Base-by-base conservation (phyloP, 2,797 vertebrate species). In the Pangasius larnaudii region DNA sequence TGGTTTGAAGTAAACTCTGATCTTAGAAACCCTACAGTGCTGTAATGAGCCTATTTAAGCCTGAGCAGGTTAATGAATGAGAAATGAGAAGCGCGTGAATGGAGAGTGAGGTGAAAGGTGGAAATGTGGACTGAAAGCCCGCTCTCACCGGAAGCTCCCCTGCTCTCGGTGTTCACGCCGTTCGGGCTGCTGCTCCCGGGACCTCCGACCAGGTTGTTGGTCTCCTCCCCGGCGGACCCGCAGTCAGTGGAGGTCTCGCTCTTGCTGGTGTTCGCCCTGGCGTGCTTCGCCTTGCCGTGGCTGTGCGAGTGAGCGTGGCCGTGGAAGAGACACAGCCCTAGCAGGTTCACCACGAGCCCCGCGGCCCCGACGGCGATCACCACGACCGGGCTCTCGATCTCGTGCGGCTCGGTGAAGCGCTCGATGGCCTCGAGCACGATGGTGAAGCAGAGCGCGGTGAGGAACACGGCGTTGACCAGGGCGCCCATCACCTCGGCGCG, bases 401-500 rank as follows among this genome's bases (percentile, higher is more conserved):
- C 97, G 0, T 97, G 96, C 11, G 98, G 97, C 92, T 98, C 97
- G 0, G 97, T 98, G 95, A 99, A 99, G 87, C 98, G 97, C 95
- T 98, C 97, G 86, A 98, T 87, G 88, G 97, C 98, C 95, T 99
- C 98, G 93, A 99, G 96, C 30, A 99, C 94, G 94, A 99, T 98
- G 93, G 98, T 98, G 96, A 99, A 99, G 95, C 98, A 99, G 81
- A 99, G 96, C 84, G 98, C 98, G 67, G 98, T 99, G 91, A 99
- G 98, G 95, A 99, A 99, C 89, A 99, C 97, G 59, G 98, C 98
- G 94, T 99, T 99, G 86, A 99, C 98, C 87, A 99, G 96, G 9
- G 98, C 98, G n/a, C 98, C 98, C 98, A 99, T 99, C 95, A 98
- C 98, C 95, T 99, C 98, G 53, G 98, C 98, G 74, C 98, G 97